Evolutionary conservation across 2,888 invertebrate species (phyloP).

Genomic region (Horisme vitalbata): DNA sequence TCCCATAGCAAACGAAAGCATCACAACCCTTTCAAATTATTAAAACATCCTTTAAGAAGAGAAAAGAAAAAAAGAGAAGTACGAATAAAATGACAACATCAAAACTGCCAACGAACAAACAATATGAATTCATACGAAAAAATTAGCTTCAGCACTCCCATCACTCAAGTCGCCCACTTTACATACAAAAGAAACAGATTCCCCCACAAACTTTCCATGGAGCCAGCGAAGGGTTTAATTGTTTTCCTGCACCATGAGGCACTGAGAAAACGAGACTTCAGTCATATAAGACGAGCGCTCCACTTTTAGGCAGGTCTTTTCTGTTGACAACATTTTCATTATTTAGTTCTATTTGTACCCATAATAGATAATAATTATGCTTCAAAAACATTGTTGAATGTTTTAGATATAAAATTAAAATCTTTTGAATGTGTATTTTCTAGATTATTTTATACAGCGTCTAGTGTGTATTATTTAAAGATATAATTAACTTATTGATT

Average conservation of each 20-base stretch:
- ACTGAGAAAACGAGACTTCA: slow-evolving; percentile 65
- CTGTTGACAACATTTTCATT: slow-evolving; percentile 68
- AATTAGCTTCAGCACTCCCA: slow-evolving; percentile 34
- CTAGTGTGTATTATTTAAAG: too few relatives aligned
- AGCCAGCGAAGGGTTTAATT: slow-evolving; percentile 77
- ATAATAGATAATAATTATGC: neutral
- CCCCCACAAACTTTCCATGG: slow-evolving; percentile 63
- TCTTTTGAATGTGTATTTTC: too few relatives aligned
- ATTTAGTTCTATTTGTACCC: slow-evolving; percentile 44
- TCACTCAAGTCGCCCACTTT: slow-evolving; percentile 41
- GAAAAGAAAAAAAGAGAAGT: too few relatives aligned
- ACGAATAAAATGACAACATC: too few relatives aligned
- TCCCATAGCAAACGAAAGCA: too few relatives aligned
- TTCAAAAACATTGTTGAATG: neutral
- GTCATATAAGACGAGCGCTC: slow-evolving; percentile 37
- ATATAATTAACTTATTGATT: too few relatives aligned
- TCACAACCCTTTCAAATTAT: too few relatives aligned
- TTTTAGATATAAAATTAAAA: too few relatives aligned
- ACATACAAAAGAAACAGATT: slow-evolving; percentile 66
- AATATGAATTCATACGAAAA: slow-evolving; percentile 4
- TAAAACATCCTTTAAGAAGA: too few relatives aligned
- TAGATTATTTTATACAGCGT: too few relatives aligned
- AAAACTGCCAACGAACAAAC: neutral
- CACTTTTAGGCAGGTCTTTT: slow-evolving; percentile 55
- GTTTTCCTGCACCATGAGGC: slow-evolving; percentile 66